Base-by-base conservation (phyloP, 64 coral and sea anemone genomes). In the Acropora yongei region DNA sequence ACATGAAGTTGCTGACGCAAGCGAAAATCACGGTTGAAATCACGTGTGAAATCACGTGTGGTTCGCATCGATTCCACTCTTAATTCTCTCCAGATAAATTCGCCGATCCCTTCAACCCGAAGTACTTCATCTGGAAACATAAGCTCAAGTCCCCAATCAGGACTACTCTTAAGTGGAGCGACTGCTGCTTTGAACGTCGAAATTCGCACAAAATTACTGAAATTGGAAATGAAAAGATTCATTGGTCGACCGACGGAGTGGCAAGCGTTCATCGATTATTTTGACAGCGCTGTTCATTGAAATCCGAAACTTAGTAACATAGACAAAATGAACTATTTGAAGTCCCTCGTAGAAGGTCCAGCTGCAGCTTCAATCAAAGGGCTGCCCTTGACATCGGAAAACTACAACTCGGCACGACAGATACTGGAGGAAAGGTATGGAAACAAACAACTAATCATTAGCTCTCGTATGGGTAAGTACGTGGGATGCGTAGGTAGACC, bases 391-490 rank as follows among this genome's bases (percentile, higher is more conserved):
- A 30, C 30, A 30, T 30, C 30, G 30, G 30, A 30, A 30, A 30
- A 30, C 30, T 30, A 30, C 30, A 30, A 30, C 30, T 30, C 30
- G 30, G 30, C 30, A 30, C 30, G 30, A 30, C 30, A 30, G 30
- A 30, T 30, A 30, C 30, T 89, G 7, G 75, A 89, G 69, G 41
- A 89, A 57, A 58, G 92, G 50, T 93, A 88, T 76, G 77, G 77
- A 73, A 44, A 89, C 16, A 89, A 84, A 63, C 87, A 89, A 68
- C 18, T 10, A 9, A 83, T 89, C 47, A 94, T 94, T 78, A 94
- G 68, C 76, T 43, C 79, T 17, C 93, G 90, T 46, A 88, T 93
- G 92, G 92, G 89, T 72, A 20, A 51, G 30, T 30, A 30, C 30
- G 30, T 30, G 30, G 30, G 30, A 30, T 30, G 30, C 30, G 30